A percentile compares a stretch with the other conserved stretches of the same genome.
phyloP scores from a whole-genome alignment of 1,140 invertebrate species.

The Ylistrum balloti region DNA sequence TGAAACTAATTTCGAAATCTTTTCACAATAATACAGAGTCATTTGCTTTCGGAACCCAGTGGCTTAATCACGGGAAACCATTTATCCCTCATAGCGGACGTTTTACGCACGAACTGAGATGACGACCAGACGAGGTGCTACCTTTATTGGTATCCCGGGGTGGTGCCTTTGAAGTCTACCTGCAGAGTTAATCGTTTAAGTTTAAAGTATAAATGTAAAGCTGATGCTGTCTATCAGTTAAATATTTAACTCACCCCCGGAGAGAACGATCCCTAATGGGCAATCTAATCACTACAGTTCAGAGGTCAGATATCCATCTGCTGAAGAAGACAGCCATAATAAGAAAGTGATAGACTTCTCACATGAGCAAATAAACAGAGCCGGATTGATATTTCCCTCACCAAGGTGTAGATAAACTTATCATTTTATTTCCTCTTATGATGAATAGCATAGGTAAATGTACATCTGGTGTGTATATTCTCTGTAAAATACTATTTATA shows the following conservation, averaged over 20 bases:
- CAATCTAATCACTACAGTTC: neutral
- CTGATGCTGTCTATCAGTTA: slow-evolving; percentile 38
- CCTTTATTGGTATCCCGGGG: neutral
- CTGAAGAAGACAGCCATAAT: neutral
- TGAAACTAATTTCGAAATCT: slow-evolving; percentile 35
- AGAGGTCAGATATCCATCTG: slow-evolving; percentile 14
- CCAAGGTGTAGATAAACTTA: no score
- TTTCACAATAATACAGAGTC: slow-evolving; percentile 21
- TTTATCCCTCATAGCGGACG: neutral
- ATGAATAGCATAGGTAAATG: no score
- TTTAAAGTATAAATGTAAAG: slow-evolving; percentile 36
- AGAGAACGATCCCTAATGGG: slow-evolving; percentile 3
- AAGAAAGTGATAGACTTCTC: neutral
- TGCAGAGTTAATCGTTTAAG: slow-evolving; percentile 38
- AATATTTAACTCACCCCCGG: slow-evolving; percentile 37
- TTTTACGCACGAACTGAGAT: slow-evolving; percentile 15
- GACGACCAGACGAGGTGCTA: neutral
- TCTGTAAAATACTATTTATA: no score
- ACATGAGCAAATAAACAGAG: no score
- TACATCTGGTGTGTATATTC: no score
- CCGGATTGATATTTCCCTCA: no score
- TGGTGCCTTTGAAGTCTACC: slow-evolving; percentile 12
- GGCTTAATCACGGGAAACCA: slow-evolving; percentile 10
- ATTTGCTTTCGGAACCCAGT: slow-evolving; percentile 6
- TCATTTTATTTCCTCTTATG: no score